Conservation (phyloP, 2,888 invertebrate species). For the Drosophila paucipuncta region DNA sequence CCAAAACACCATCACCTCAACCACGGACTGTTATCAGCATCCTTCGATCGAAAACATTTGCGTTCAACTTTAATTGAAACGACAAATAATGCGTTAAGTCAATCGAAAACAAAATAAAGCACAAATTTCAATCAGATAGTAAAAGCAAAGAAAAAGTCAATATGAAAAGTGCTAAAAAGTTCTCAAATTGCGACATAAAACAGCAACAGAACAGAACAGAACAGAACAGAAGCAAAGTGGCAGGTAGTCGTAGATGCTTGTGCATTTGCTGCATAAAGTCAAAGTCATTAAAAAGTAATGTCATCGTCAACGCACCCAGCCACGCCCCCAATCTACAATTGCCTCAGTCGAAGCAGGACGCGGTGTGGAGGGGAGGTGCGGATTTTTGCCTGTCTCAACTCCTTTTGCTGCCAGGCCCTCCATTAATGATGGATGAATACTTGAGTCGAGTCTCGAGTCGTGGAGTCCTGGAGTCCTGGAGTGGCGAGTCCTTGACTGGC, state of each 20-base stretch:
- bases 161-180: conserved; percentile 34
- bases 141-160: conserved; percentile 8
- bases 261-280: conserved; percentile 79
- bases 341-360: conserved; percentile 6
- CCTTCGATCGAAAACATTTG: not conserved
- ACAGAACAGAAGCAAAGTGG: not conserved
- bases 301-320: conserved; percentile 71
- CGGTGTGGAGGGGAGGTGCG: not conserved
- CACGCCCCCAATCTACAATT: conserved; percentile 45
- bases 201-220: conserved; percentile 12
- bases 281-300: conserved; percentile 82
- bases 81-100: conserved; percentile 35
- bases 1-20: not conserved
- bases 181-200: conserved; percentile 40
- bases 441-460: conserved; percentile 33
- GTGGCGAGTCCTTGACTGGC: conserved; percentile 30
- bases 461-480: conserved; percentile 12
- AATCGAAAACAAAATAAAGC: conserved; percentile 27
- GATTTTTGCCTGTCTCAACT: conserved; percentile 39
- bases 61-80: conserved; percentile 36
- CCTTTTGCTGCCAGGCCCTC: conserved; percentile 58
- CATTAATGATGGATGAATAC: conserved; percentile 79
- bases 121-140: conserved; percentile 41
- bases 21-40: not conserved
- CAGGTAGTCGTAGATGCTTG: conserved; percentile 41